Evolutionary conservation across 2,888 invertebrate genomes (phyloP).

Genomic region (Prenolepis imparis): DNA sequence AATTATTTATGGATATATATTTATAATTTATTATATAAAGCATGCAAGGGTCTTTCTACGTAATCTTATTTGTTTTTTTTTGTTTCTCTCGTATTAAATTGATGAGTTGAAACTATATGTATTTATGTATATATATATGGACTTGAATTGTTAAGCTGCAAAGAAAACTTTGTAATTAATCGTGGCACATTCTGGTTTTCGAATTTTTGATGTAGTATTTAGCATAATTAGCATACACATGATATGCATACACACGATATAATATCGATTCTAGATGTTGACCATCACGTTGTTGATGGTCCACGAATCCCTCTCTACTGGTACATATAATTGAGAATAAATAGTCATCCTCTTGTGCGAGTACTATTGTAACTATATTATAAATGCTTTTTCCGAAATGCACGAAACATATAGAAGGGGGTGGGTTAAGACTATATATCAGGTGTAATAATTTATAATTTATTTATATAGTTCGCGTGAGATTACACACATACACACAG

Average conservation of each 20-base stretch:
- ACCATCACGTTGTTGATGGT: conserved; percentile 65
- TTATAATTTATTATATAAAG: neutral
- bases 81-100: neutral
- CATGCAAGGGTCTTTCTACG: too few relatives aligned
- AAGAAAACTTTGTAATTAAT: conserved; percentile 57
- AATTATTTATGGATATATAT: neutral
- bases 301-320: conserved; percentile 72
- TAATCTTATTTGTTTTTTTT: neutral
- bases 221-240: conserved; percentile 83
- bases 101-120: too few relatives aligned
- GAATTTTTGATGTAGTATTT: conserved; percentile 82
- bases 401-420: conserved; percentile 96
- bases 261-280: conserved; percentile 72
- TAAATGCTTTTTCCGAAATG: conserved; percentile 93
- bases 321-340: conserved; percentile 69
- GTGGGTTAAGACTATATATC: conserved; percentile 82
- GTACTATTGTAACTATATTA: conserved; percentile 87
- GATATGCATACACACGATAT: conserved; percentile 81
- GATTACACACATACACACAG: conserved; percentile 66
- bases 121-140: neutral
- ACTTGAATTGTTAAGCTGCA: conserved; percentile 36
- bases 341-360: conserved; percentile 81
- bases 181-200: conserved; percentile 83
- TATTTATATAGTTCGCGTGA: conserved; percentile 81
- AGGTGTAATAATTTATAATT: conserved; percentile 85